phyloP scores from a whole-genome alignment of 2,113 vertebrate genomes.

The Acrocephalus arundinaceus region DNA sequence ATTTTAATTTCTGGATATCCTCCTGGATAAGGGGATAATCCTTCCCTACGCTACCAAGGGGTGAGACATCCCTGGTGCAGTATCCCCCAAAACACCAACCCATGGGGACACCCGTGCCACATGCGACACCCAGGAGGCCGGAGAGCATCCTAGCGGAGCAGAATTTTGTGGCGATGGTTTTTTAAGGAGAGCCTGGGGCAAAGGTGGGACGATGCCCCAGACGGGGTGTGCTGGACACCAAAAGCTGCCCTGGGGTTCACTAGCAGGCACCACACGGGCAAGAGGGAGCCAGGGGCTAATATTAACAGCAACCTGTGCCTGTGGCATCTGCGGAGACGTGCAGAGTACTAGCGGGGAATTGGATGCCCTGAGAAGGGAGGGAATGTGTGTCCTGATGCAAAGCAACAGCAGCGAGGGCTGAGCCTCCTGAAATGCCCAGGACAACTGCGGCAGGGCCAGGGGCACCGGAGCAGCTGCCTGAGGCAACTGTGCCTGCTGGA shows the following conservation, averaged over 20 bases:
- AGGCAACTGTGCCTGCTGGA: not conserved
- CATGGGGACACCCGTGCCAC: fast-evolving
- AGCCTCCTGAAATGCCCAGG: not conserved
- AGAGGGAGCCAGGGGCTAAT: not conserved
- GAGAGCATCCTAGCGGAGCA: fast-evolving
- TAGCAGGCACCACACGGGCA: fast-evolving
- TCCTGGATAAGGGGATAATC: not conserved
- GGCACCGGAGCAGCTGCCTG: not conserved
- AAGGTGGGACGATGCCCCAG: not conserved
- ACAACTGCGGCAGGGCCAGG: not conserved
- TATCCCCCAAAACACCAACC: not conserved
- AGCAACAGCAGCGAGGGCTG: not conserved
- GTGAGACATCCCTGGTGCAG: not conserved
- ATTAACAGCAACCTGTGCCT: not conserved
- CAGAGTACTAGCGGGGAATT: not conserved
- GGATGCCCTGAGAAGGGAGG: not conserved
- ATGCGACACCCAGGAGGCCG: fast-evolving
- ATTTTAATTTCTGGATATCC: not conserved
- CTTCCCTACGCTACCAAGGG: fast-evolving
- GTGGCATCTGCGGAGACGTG: not conserved
- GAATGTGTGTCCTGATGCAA: not conserved
- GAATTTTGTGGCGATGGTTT: fast-evolving
- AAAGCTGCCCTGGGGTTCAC: not conserved
- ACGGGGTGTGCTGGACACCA: no score
- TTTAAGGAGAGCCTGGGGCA: not conserved